Evolutionary conservation across 2,113 vertebrate species (phyloP), one percentile per base, ranked within the genome.

Genomic region (Nymphicus hollandicus): DNA sequence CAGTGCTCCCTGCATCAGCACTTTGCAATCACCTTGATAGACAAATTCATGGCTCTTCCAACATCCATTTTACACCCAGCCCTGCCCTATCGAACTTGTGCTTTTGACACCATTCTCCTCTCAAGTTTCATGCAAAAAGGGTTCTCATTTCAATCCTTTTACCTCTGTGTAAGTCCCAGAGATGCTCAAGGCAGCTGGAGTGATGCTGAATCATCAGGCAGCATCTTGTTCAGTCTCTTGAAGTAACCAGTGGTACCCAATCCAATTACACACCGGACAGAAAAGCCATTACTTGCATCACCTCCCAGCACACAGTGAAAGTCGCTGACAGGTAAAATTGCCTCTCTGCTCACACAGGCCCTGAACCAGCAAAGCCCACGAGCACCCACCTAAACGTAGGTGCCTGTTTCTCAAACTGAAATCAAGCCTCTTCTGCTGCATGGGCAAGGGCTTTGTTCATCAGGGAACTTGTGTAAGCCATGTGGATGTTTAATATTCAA

Each of bases 401-500:
- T 92, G n/a, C 20, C 8, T 87, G 52, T 47, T 91, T 81, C 83
- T 71, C 61, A 78, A 35, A 17, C 24, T 20, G 39, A 91, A 95
- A 94, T 78, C 60, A 78, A 90, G 14, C 3, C 1, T 33, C 50
- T 88, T 72, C 52, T 77, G 37, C 85, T 78, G 76, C 72, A 31
- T 7, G 14, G 91, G 19, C 50, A 83, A 91, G 50, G 9, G 39
- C 52, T 86, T 64, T 71, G 50, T 66, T 89, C 91, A 93, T 84
- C 83, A 84, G 61, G 17, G 58, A 85, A 68, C 88, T 81, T 65
- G 53, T 23, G 66, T 65, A 86, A 92, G 55, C 50, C 55, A 31
- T 5, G 44, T 49, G 41, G 65, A 65, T 94, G 77, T 68, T 95
- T 85, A 87, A 82, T 94, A 94, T 91, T 89, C 56, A 94, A 89